Conservation (phyloP, 2,113 vertebrate species). For the Tonatia bakeri region DNA sequence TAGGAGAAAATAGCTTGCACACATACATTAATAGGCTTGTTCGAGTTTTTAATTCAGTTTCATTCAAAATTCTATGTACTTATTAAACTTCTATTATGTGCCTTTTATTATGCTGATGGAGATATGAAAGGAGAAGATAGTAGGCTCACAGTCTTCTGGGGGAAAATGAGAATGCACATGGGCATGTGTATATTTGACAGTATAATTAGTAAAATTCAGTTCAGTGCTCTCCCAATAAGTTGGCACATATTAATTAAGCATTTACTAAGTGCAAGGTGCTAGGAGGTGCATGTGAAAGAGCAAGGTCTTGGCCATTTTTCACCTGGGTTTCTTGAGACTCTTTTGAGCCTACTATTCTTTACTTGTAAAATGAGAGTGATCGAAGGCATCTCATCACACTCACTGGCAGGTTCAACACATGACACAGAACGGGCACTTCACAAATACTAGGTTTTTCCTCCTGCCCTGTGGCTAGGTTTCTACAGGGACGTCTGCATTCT, state of each 20-base stretch:
- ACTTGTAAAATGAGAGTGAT: background rate
- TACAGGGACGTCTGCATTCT: background rate
- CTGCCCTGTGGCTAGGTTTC: background rate
- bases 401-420: background rate
- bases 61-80: background rate
- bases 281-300: background rate
- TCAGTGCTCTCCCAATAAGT: background rate
- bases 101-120: background rate
- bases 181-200: background rate
- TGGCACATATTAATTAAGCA: background rate
- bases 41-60: background rate
- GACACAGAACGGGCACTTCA: background rate
- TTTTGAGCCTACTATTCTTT: background rate
- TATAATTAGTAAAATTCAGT: background rate
- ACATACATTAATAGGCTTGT: background rate
- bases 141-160: background rate
- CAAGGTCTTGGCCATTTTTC: background rate
- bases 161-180: accelerated
- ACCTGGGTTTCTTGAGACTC: background rate
- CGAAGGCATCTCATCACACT: background rate
- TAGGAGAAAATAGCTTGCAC: background rate
- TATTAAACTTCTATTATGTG: background rate
- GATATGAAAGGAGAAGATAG: background rate
- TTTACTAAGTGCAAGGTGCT: background rate
- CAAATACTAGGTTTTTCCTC: background rate